Evolutionary conservation across 2,797 vertebrate species (phyloP).

Genomic region (Halcyon leucocephala): DNA sequence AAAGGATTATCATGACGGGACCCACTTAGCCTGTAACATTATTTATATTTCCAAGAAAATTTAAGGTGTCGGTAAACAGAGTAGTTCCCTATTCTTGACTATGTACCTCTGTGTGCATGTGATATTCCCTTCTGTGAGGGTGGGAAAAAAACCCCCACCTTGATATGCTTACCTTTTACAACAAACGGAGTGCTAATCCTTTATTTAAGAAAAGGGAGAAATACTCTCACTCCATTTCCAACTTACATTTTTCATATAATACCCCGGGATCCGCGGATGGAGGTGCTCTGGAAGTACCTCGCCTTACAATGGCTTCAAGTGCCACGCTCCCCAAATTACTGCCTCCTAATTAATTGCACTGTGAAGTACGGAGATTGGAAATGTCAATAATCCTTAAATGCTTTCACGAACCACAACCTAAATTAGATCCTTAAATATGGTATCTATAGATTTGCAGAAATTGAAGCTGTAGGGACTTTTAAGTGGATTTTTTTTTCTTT

Average conservation of each 20-base stretch:
- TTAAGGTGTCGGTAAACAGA: background rate
- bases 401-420: constrained; percentile 44
- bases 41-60: background rate
- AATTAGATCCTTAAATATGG: constrained; percentile 66
- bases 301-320: constrained; percentile 36
- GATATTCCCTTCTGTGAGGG: background rate
- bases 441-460: constrained; percentile 63
- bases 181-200: constrained; percentile 61
- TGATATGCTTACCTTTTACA: constrained; percentile 15
- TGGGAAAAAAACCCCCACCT: background rate
- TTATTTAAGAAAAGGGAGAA: constrained; percentile 55
- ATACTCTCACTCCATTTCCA: constrained; percentile 50
- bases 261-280: constrained; percentile 24
- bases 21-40: background rate
- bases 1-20: background rate
- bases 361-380: constrained; percentile 54
- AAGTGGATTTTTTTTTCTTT: background rate
- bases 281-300: background rate
- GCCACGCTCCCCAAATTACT: constrained; percentile 49
- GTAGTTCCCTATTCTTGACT: background rate
- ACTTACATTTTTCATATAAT: constrained; percentile 55
- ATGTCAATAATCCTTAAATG: constrained; percentile 69
- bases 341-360: constrained; percentile 66
- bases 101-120: background rate
- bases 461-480: background rate